Base-by-base conservation (phyloP, 2,113 vertebrate genomes). In the Corythornis vintsioides region DNA sequence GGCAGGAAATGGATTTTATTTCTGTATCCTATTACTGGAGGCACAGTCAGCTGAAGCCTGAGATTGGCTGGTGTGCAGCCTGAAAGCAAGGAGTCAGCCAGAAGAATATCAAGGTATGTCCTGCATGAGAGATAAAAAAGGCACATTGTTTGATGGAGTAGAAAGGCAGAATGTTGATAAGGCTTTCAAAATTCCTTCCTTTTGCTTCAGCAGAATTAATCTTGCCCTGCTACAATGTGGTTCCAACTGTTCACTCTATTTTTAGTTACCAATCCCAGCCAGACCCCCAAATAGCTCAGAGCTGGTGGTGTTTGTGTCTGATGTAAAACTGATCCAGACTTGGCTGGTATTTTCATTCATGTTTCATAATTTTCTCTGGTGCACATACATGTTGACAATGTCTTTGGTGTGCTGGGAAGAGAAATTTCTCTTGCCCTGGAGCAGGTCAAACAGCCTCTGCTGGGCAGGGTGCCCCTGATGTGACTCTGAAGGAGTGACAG, bases 221-320 rank as follows among this genome's bases (percentile, higher is more conserved):
- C 90, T 91, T 86, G 82, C 83, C 76, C 79, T 95, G 64, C 64
- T 79, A 85, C 64, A 95, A 93, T 83, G 86, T 91, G 83, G 60
- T 92, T 93, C 95, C 83, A 74, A 94, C 92, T 86, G 9, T 67
- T 91, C 4, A 1, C 33, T 91, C 83, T 96, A 95, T 95, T 95
- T 95, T 94, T 95, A 86, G 94, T 53, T 71, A 71, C 76, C 35
- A 42, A n/a, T 95, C 72, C 90, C 88, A 95, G 85, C 83, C 90
- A 93, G 89, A 65, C 83, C 83, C 72, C 91, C 89, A 96, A 95
- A 95, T 96, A 95, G 83, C 86, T 91, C 60, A 67, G 83, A 86
- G 72, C 72, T 95, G 83, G 40, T 93, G 96, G 70, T 95, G 93
- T 95, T 95, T 95, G 90, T 94, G 94, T 91, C 93, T 94, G 92